A percentile compares a stretch with the other conserved stretches of the same genome.
Conservation (phyloP, 2,797 vertebrate genomes). For the Petrocephalus sullivani region DNA sequence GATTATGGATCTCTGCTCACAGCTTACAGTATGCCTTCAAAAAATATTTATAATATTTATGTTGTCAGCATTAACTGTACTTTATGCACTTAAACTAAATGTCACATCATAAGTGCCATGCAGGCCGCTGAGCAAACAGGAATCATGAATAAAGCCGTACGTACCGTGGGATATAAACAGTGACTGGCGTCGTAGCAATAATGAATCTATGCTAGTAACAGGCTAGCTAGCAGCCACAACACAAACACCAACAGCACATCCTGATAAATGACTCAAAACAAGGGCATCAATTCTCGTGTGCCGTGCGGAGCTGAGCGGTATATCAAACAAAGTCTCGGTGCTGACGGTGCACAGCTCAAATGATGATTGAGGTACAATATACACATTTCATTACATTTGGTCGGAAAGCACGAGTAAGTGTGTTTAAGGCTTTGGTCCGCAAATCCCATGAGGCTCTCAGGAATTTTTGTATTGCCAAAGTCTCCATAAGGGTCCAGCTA, state of each 20-base stretch:
- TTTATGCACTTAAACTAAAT: not conserved
- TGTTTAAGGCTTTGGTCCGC: constrained; percentile 70
- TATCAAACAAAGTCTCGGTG: constrained; percentile 68
- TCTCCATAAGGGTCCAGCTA: constrained; percentile 72
- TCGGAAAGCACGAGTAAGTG: constrained; percentile 76
- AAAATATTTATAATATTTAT: not conserved
- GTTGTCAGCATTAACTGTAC: not conserved
- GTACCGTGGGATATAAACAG: not conserved
- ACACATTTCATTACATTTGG: constrained; percentile 81
- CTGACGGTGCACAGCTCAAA: constrained; percentile 65
- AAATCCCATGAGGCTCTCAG: constrained; percentile 66
- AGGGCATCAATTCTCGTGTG: constrained; percentile 69
- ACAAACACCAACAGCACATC: constrained; percentile 52
- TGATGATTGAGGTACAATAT: constrained; percentile 63
- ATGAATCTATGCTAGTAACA: constrained; percentile 54
- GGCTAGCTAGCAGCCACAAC: constrained; percentile 56
- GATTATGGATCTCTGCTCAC: not conserved
- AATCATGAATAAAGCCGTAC: not conserved
- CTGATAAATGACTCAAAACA: constrained; percentile 56
- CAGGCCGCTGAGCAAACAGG: not conserved
- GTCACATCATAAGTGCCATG: not conserved
- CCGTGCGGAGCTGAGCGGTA: constrained; percentile 65
- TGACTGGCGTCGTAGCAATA: constrained; percentile 41
- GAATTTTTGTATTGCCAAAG: constrained; percentile 71
- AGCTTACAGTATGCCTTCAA: not conserved